A percentile compares a stretch with the other conserved stretches of the same genome.
These are phyloP conservation scores for Cyphomyrmex costatus DNA, from an alignment of 1,140 invertebrate genomes.

Conservation along the genomic window DNA sequence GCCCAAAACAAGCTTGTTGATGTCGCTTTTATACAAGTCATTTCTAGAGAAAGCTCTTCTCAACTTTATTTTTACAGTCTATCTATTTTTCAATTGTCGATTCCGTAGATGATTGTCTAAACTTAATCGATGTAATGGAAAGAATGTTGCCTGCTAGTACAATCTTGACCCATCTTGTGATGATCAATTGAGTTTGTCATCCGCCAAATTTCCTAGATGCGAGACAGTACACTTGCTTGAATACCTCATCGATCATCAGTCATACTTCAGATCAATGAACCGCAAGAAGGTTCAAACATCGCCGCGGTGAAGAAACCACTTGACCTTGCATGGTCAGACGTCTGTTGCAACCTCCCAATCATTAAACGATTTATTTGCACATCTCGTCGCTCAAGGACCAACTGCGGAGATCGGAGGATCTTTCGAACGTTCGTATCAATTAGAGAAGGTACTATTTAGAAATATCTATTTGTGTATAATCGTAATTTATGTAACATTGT, in stretches of 20 bases:
- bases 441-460: neutral
- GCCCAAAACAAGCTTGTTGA: too few species aligned
- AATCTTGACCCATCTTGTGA: neutral
- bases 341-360: slow-evolving; percentile 44
- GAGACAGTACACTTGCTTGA: slow-evolving; percentile 13
- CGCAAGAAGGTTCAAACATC: slow-evolving; percentile 44
- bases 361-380: slow-evolving; percentile 53
- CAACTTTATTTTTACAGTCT: too few species aligned
- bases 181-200: slow-evolving; percentile 14
- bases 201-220: slow-evolving; percentile 7
- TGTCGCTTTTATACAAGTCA: too few species aligned
- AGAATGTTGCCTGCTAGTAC: neutral
- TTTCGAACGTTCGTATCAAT: neutral
- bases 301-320: slow-evolving; percentile 49
- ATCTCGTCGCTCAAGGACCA: slow-evolving; percentile 21
- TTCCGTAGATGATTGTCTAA: neutral
- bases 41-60: too few species aligned
- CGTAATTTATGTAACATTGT: neutral
- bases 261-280: slow-evolving; percentile 34
- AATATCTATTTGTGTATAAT: neutral
- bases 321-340: slow-evolving; percentile 58
- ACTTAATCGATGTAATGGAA: neutral
- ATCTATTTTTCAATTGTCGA: too few species aligned
- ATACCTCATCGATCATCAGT: slow-evolving; percentile 51
- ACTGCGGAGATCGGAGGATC: neutral